Evolutionary conservation across 1,140 invertebrate species (phyloP).

Genomic region (Diorhabda carinulata): DNA sequence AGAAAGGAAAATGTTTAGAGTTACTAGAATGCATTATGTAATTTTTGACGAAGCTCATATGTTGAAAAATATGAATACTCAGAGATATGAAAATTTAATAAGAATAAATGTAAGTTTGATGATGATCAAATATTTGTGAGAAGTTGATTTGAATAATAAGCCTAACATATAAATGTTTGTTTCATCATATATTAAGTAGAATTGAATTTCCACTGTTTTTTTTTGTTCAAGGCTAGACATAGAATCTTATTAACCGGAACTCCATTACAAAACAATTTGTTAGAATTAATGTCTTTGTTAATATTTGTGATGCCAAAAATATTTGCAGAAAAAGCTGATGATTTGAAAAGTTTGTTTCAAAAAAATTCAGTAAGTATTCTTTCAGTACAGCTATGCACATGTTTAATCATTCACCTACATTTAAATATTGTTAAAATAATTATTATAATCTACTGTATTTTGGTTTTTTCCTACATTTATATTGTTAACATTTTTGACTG

Average conservation of each 20-base stretch:
- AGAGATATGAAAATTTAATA: constrained; percentile 84
- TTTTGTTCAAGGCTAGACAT: constrained; percentile 62
- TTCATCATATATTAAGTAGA: too few species aligned
- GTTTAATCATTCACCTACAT: background rate
- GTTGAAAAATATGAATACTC: constrained; percentile 94
- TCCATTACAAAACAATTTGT: constrained; percentile 91
- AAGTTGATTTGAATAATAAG: too few species aligned
- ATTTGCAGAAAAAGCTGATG: constrained; percentile 82
- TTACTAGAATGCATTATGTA: constrained; percentile 85
- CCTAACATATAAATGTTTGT: too few species aligned
- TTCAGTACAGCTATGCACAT: too few species aligned
- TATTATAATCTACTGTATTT: too few species aligned
- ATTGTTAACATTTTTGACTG: too few species aligned
- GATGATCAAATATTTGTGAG: too few species aligned
- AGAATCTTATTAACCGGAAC: constrained; percentile 87
- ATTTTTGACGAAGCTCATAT: constrained; percentile 97
- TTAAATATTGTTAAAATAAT: too few species aligned
- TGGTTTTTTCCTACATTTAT: too few species aligned
- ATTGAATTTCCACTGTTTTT: background rate
- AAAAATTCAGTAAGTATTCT: constrained; percentile 58
- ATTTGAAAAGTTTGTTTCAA: constrained; percentile 83
- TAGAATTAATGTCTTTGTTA: constrained; percentile 92
- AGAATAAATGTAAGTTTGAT: constrained; percentile 68
- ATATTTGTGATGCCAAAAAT: constrained; percentile 95
- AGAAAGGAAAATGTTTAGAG: constrained; percentile 86